phyloP scores from a whole-genome alignment of 2,797 vertebrate genomes.

The Pangasius sanitwongsei region DNA sequence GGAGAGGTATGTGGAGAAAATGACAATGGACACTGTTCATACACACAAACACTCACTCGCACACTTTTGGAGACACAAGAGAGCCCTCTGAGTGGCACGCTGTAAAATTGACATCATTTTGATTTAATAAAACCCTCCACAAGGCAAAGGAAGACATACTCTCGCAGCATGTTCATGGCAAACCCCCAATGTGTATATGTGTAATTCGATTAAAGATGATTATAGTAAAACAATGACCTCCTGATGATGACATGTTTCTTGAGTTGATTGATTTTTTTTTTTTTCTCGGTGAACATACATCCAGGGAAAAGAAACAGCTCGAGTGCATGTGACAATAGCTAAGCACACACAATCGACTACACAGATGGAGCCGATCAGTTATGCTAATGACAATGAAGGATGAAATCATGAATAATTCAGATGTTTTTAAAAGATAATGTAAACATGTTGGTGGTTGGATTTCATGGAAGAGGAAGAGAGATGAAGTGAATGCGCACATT shows the following conservation, averaged over 20 bases:
- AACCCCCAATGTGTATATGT: constrained; percentile 5
- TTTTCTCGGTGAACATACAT: constrained; percentile 10
- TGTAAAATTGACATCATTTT: constrained; percentile 37
- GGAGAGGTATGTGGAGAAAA: constrained; percentile 44
- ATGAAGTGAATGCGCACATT: constrained; percentile 66
- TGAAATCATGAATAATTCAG: constrained; percentile 87
- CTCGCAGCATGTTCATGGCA: not conserved
- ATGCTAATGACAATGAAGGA: constrained; percentile 82
- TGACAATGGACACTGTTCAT: constrained; percentile 62
- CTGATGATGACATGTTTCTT: constrained; percentile 14
- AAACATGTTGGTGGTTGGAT: constrained; percentile 81
- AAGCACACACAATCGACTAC: constrained; percentile 71
- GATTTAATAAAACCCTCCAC: constrained; percentile 26
- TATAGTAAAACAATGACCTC: constrained; percentile 30
- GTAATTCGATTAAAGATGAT: constrained; percentile 39
- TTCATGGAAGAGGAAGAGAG: constrained; percentile 78
- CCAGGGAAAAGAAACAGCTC: constrained; percentile 27
- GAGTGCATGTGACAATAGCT: constrained; percentile 36
- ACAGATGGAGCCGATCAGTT: constrained; percentile 78
- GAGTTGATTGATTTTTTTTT: constrained; percentile 5
- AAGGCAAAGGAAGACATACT: not conserved
- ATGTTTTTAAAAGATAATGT: constrained; percentile 87
- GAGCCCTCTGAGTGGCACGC: constrained; percentile 10
- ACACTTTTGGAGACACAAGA: constrained; percentile 13
- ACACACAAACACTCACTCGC: constrained; percentile 4